Percentiles rank a stretch among this genome's conserved stretches.
phyloP scores from a whole-genome alignment of 2,888 invertebrate genomes.

The Alloplasta piceator region DNA sequence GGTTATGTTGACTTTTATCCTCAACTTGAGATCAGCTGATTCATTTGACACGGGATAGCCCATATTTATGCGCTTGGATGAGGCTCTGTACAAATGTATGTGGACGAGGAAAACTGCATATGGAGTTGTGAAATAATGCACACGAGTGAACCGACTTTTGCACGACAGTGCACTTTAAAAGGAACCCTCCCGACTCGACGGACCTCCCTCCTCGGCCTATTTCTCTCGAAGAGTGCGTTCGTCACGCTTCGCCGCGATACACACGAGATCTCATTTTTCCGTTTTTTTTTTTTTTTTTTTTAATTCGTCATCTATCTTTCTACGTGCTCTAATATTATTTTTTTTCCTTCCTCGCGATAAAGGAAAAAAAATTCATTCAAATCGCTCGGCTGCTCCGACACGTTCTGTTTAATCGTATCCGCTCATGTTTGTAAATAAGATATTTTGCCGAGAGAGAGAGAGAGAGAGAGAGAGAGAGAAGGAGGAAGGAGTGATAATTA shows the following conservation, averaged over 20 bases:
- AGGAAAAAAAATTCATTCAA: not conserved
- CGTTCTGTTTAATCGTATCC: constrained; percentile 41
- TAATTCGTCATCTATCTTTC: not conserved
- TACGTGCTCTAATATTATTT: not conserved
- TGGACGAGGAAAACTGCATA: no score
- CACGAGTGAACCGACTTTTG: constrained; percentile 19
- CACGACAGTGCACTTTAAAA: constrained; percentile 43
- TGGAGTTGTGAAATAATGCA: not conserved
- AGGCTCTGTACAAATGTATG: no score
- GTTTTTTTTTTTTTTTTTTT: not conserved
- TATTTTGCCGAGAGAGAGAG: not conserved
- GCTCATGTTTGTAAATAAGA: constrained; percentile 11
- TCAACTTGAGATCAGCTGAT: no score
- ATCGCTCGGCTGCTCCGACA: constrained; percentile 37
- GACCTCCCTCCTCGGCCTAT: constrained; percentile 31
- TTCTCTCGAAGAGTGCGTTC: constrained; percentile 15
- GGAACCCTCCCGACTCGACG: constrained; percentile 17
- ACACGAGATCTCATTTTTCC: constrained; percentile 7
- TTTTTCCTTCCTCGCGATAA: constrained; percentile 6
- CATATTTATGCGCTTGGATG: no score
- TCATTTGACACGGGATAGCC: no score
- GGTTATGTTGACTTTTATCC: no score
- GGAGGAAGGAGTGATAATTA: not conserved
- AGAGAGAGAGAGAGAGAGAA: not conserved
- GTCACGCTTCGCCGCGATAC: constrained; percentile 34